A percentile compares a stretch with the other conserved stretches of the same genome.
Evolutionary conservation across 1,140 invertebrate genomes (phyloP).

Genomic region (Drepana arcuata): DNA sequence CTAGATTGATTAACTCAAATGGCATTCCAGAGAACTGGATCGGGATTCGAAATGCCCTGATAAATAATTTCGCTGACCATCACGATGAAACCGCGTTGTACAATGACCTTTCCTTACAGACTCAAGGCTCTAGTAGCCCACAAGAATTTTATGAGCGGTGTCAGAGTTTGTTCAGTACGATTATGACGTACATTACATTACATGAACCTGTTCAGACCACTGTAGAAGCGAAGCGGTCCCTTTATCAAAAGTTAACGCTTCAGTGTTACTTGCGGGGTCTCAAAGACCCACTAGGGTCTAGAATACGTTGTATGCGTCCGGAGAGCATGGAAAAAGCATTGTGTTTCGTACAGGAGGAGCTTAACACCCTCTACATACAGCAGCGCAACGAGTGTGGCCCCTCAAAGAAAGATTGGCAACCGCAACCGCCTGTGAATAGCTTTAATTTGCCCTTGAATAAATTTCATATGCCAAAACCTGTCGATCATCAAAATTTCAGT

Average conservation of each 20-base stretch:
- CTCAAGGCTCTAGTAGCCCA: neutral
- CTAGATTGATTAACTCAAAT: neutral
- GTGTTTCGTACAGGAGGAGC: neutral
- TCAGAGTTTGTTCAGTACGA: conserved; percentile 1
- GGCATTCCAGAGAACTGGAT: neutral
- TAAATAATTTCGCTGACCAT: neutral
- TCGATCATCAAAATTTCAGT: too few species aligned
- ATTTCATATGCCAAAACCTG: too few species aligned
- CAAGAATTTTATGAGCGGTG: neutral
- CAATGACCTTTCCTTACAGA: neutral
- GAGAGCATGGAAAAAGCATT: neutral
- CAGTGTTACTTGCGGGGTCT: neutral
- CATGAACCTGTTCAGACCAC: neutral
- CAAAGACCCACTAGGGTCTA: neutral
- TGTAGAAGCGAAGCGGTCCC: neutral
- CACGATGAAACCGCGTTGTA: neutral
- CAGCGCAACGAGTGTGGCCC: too few species aligned
- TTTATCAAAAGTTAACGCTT: neutral
- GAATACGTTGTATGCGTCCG: neutral
- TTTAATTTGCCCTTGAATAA: too few species aligned
- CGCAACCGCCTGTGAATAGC: too few species aligned
- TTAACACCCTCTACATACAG: neutral
- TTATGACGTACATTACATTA: neutral
- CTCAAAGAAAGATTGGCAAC: too few species aligned
- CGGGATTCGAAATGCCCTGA: neutral